These are phyloP conservation scores for Polyommatus icarus DNA, from an alignment of 2,888 invertebrate genomes.

Conservation along the genomic window DNA sequence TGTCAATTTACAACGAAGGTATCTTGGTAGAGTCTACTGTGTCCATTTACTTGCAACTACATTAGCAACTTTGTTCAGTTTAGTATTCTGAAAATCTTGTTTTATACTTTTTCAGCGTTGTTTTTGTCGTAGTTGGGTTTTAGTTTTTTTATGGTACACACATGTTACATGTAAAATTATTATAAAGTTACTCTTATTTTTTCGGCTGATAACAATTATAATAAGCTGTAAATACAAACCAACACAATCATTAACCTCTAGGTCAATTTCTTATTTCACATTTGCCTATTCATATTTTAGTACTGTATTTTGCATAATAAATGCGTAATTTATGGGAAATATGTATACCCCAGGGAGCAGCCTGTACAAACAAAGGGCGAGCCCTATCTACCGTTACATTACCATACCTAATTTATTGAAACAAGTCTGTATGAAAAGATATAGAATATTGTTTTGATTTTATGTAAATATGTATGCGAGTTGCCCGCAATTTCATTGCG, in stretches of 20 bases:
- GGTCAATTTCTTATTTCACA: background rate
- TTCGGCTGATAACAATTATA: too few species aligned
- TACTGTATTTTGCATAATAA: background rate
- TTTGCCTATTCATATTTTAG: background rate
- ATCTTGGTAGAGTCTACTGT: too few species aligned
- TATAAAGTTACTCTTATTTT: too few species aligned
- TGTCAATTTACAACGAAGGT: too few species aligned
- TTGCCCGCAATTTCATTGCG: background rate
- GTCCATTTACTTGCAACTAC: too few species aligned
- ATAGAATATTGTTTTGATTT: background rate
- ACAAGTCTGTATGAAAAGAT: background rate
- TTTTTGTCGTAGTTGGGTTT: too few species aligned
- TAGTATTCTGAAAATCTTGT: too few species aligned
- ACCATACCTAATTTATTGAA: background rate
- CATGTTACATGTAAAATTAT: too few species aligned
- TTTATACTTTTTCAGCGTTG: too few species aligned
- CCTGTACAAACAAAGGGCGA: background rate
- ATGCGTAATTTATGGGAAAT: background rate
- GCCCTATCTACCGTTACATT: background rate
- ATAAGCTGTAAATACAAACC: too few species aligned
- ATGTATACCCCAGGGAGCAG: slow-evolving; percentile 51
- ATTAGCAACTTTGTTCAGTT: too few species aligned
- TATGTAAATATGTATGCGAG: background rate
- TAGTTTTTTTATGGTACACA: too few species aligned
- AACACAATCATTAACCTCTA: background rate